phyloP scores from a whole-genome alignment of 2,888 invertebrate genomes.

The Brachyptera putata region DNA sequence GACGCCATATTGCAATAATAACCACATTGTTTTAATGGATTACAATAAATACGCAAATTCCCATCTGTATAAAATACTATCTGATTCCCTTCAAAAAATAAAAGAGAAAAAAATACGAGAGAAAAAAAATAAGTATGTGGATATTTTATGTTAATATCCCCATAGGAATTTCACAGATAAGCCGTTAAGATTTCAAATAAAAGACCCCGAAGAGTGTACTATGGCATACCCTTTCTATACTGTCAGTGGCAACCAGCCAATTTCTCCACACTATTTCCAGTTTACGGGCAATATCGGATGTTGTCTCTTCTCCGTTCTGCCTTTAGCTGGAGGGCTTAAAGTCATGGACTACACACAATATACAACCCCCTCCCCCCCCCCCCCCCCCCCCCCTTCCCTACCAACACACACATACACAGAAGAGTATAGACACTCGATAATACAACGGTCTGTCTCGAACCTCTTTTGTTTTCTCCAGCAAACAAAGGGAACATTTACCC shows the following conservation, averaged over 20 bases:
- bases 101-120: no score
- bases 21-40: no score
- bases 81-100: no score
- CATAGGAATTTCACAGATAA: slow-evolving; percentile 12
- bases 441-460: slow-evolving; percentile 12
- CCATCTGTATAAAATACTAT: no score
- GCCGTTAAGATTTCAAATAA: slow-evolving; percentile 18
- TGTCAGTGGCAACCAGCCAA: slow-evolving; percentile 16
- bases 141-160: slow-evolving; percentile 19
- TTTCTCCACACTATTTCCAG: not conserved
- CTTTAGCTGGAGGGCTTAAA: not conserved
- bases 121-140: slow-evolving; percentile 12
- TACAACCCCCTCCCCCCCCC: no score
- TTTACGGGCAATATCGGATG: slow-evolving; percentile 2
- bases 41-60: no score
- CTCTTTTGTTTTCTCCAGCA: not conserved
- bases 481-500: not conserved
- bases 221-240: slow-evolving; percentile 12
- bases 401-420: no score
- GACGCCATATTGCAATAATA: no score
- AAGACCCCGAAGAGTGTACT: slow-evolving; percentile 8
- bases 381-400: no score
- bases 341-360: not conserved
- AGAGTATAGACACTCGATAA: slow-evolving; percentile 13
- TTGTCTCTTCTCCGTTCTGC: not conserved